A percentile compares a stretch with the other conserved stretches of the same genome.
phyloP scores from a whole-genome alignment of 2,797 vertebrate genomes.

The Hyperoplus immaculatus region DNA sequence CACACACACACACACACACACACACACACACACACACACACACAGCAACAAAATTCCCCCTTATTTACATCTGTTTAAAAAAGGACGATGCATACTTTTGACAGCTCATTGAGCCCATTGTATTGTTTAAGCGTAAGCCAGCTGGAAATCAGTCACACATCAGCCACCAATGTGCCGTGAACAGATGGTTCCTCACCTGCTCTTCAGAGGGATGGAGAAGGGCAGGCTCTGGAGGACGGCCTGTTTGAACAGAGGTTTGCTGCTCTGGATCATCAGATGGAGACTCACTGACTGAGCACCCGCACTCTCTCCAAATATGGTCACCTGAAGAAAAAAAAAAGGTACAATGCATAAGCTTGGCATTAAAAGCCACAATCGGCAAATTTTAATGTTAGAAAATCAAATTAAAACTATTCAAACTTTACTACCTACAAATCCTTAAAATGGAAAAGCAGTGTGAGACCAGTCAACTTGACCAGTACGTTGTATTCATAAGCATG shows the following conservation, averaged over 20 bases:
- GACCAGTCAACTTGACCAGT: background rate
- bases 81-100: background rate
- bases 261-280: constrained; percentile 86
- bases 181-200: constrained; percentile 67
- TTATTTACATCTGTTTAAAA: background rate
- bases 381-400: background rate
- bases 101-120: background rate
- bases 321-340: constrained; percentile 73
- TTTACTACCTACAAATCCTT: background rate
- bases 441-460: background rate
- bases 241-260: constrained; percentile 80
- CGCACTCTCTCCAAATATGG: constrained; percentile 86
- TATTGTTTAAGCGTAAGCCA: background rate
- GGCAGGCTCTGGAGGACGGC: constrained; percentile 85
- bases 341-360: background rate
- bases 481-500: too few relatives aligned
- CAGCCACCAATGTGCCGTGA: background rate
- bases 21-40: too few relatives aligned
- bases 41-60: too few relatives aligned
- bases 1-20: too few relatives aligned
- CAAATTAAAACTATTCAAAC: background rate
- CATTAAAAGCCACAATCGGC: background rate
- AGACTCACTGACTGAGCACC: constrained; percentile 86
- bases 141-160: background rate
- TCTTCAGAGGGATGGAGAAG: constrained; percentile 87